Base-by-base conservation (phyloP, 2,888 invertebrate species). In the Drosophila incognita region DNA sequence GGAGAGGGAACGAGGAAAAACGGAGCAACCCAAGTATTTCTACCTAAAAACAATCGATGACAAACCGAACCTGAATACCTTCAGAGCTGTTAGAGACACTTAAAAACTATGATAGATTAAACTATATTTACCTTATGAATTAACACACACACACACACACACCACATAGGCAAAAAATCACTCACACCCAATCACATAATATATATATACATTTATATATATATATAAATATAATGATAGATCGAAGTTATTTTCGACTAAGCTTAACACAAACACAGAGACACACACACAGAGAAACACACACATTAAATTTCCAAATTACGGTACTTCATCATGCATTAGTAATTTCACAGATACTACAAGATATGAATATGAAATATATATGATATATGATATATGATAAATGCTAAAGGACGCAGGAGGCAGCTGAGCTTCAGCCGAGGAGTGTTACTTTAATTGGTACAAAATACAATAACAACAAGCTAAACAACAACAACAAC, bases 31-130 rank as follows among this genome's bases (percentile, higher is more conserved):
- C 66, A 82, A 89, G 79, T 88, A 91, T 91, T 89, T 90, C 74
- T 78, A 90, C 70, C 72, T 72, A 68, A 88, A 87, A 86, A 86
- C 81, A 89, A 89, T 84, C 85, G 81, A 82, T 76, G 77, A 79
- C 69, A 82, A 79, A 59, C 90, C 90, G 76, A 89, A 89, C 87
- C 84, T 84, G 89, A 91, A 83, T 89, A 89, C 90, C 90, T 89
- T 90, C 82, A 87, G 86, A 90, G 90, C 81, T 83, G 76, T 87
- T 90, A 86, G 76, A 81, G 84, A 87, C 87, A 90, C 79, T 69
- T 88, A 79, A 89, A 81, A 83, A 77, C 83, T 88, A 85, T 90
- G 67, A 89, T 85, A 90, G 90, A 88, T 86, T 83, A 76, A 69
- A 82, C 13, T 73, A 82, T 81, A 83, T 84, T 76, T 89, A 84